Percentiles rank a stretch among this genome's conserved stretches.
These are phyloP conservation scores for Ormyrus labotus DNA, from an alignment of 2,888 invertebrate species.

Conservation along the genomic window DNA sequence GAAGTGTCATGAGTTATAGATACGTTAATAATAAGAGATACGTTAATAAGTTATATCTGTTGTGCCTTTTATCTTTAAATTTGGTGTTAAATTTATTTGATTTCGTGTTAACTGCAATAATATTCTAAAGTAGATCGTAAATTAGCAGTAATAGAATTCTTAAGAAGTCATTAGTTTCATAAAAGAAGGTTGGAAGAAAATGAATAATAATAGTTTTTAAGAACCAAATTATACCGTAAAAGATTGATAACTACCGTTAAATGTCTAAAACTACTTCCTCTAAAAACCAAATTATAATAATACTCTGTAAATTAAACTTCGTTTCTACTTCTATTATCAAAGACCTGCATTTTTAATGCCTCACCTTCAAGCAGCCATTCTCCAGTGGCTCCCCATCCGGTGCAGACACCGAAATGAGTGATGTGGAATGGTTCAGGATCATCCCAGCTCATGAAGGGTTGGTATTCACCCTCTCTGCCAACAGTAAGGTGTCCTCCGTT, in stretches of 20 bases:
- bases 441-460: slow-evolving; percentile 84
- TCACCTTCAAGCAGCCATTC: slow-evolving; percentile 89
- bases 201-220: no score
- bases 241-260: no score
- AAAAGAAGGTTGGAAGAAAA: no score
- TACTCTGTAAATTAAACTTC: no score
- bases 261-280: no score
- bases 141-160: not conserved
- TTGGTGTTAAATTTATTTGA: no score
- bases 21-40: not conserved
- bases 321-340: no score
- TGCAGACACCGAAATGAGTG: slow-evolving; percentile 87
- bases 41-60: not conserved
- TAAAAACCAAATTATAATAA: no score
- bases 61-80: no score
- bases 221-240: no score
- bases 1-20: slow-evolving; percentile 22
- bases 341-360: not conserved
- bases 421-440: slow-evolving; percentile 85
- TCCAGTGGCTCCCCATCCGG: slow-evolving; percentile 90
- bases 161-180: not conserved
- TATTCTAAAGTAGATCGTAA: no score
- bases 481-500: slow-evolving; percentile 77
- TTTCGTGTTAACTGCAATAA: no score
- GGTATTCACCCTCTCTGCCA: slow-evolving; percentile 84